A percentile compares a stretch with the other conserved stretches of the same genome.
phyloP scores from a whole-genome alignment of 2,113 vertebrate genomes.

The Catharus minimus region DNA sequence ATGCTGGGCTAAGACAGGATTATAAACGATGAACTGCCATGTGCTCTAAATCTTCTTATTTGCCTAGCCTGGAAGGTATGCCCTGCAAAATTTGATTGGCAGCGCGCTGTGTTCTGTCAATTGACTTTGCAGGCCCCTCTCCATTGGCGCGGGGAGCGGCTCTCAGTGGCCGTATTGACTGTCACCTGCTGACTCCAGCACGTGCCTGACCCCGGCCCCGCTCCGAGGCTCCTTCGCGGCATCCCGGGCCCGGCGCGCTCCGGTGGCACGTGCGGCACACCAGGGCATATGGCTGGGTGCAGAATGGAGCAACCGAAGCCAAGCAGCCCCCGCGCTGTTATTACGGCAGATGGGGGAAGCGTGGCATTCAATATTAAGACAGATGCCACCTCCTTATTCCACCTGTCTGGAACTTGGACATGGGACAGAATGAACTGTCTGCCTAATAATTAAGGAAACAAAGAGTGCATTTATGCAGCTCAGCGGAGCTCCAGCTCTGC shows the following conservation, averaged over 20 bases:
- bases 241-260: constrained; percentile 37
- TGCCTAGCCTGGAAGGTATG: constrained; percentile 82
- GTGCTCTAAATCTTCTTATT: constrained; percentile 89
- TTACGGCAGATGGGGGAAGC: constrained; percentile 85
- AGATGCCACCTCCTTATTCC: constrained; percentile 86
- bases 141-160: constrained; percentile 51
- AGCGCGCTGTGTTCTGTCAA: constrained; percentile 63
- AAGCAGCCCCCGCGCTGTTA: constrained; percentile 77
- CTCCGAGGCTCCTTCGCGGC: constrained; percentile 40
- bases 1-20: constrained; percentile 89
- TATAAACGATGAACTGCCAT: constrained; percentile 84
- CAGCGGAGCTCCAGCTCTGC: constrained; percentile 63
- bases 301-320: constrained; percentile 77
- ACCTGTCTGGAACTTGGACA: constrained; percentile 87
- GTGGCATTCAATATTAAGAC: constrained; percentile 87
- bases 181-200: constrained; percentile 79
- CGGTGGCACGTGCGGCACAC: constrained; percentile 75
- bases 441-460: constrained; percentile 81
- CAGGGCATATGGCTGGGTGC: constrained; percentile 78
- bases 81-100: constrained; percentile 81
- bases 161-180: constrained; percentile 64
- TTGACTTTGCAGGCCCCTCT: constrained; percentile 72
- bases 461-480: constrained; percentile 75
- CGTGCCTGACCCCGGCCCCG: constrained; percentile 73
- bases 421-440: constrained; percentile 82